Evolutionary conservation across 1,140 invertebrate genomes (phyloP).

Genomic region (Archegozetes longisetosus): DNA sequence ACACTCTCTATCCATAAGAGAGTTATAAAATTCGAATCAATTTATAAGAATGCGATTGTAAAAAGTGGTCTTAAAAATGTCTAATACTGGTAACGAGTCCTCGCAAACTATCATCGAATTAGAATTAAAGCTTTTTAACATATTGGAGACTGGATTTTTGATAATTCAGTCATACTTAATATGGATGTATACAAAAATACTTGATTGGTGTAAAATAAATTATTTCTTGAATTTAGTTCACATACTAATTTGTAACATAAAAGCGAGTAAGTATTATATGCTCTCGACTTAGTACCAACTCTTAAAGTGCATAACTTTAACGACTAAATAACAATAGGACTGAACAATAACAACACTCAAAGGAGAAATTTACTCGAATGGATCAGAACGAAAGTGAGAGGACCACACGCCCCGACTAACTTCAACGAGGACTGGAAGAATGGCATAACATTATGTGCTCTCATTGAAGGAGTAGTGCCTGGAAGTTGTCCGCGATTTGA

Average conservation of each 20-base stretch:
- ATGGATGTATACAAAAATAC: background rate
- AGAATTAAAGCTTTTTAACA: background rate
- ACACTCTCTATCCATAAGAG: too few relatives aligned
- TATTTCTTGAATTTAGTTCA: background rate
- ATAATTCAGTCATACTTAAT: background rate
- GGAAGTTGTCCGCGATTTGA: constrained; percentile 28
- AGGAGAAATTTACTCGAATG: constrained; percentile 8
- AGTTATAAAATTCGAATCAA: too few relatives aligned
- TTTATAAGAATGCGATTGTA: too few relatives aligned
- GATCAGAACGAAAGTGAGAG: constrained; percentile 5
- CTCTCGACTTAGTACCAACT: background rate
- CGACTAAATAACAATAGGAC: background rate
- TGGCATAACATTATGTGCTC: constrained; percentile 28
- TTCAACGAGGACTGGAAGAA: constrained; percentile 26
- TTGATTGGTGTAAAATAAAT: background rate
- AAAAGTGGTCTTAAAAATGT: too few relatives aligned
- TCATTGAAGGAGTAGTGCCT: constrained; percentile 28
- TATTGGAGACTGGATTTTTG: background rate
- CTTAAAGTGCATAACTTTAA: background rate
- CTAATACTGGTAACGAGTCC: too few relatives aligned
- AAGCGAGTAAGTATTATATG: constrained; percentile 7
- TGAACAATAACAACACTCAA: background rate
- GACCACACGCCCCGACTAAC: constrained; percentile 1
- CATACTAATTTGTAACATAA: background rate
- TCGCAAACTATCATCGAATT: background rate